Evolutionary conservation across 2,888 invertebrate species (phyloP), one percentile per base, ranked within the genome.

Genomic region (Spisula subtruncata): DNA sequence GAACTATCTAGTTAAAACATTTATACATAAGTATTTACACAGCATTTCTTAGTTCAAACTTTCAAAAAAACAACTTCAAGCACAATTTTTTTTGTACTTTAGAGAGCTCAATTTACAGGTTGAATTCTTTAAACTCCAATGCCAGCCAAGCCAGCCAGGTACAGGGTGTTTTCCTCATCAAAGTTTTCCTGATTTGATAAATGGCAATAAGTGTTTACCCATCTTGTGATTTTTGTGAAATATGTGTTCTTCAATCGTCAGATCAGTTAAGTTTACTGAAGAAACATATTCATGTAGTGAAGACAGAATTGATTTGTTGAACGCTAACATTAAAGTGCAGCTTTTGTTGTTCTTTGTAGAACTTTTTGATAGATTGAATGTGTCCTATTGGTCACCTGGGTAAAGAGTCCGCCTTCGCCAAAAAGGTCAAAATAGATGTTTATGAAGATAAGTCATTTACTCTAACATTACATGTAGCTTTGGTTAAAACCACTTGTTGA

Each of bases 91-190:
- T 4, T 25, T 25, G n/a, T 66, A 66, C 25, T 66, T 66, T 6
- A 12, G 1, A 25, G 25, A 66, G 25, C 6, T 66, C n/a, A 12
- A 25, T 66, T 25, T 25, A 66, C 60, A 25, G 60, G 10, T 51
- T 51, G 16, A 51, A 51, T 12, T 51, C 51, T 51, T 51, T 10
- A 12, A 51, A n/a, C 25, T n/a, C 25, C 25, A 25, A 66, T 66
- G 60, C 25, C 60, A 66, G 60, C n/a, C 60, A 66, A 25, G 60
- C 25, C 60, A 66, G 60, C n/a, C 60, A 66, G n/a, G 60, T 66
- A 25, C 60, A 66, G 2, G 1, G 6, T 66, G 60, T n/a, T 25
- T 25, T n/a, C 2, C 25, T 66, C 56, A 56, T 66, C 60, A 25
- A 25, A 25, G 60, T 66, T 6, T 66, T 56, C 10, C 25, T 8